Evolutionary conservation across 1,140 invertebrate species (phyloP).

Genomic region (Drosophila mauritiana): DNA sequence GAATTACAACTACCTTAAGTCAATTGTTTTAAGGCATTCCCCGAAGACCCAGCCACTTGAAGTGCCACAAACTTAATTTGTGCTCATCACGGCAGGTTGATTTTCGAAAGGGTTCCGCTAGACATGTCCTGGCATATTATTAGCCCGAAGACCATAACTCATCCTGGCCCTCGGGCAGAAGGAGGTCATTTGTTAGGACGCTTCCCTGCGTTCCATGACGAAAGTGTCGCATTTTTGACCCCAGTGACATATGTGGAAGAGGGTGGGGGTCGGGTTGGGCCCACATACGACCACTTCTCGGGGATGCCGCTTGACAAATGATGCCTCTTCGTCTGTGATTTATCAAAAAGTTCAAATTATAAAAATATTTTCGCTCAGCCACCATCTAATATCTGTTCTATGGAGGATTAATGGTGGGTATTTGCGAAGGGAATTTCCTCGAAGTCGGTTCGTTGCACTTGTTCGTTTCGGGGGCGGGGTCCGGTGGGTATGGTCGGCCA

Average conservation of each 20-base stretch:
- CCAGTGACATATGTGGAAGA: conserved; percentile 55
- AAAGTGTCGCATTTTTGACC: conserved; percentile 73
- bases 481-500: conserved; percentile 1
- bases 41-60: conserved; percentile 13
- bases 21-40: conserved; percentile 44
- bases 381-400: conserved; percentile 47
- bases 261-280: conserved; percentile 1
- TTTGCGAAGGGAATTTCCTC: background rate
- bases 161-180: conserved; percentile 49
- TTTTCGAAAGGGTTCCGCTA: conserved; percentile 53
- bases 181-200: conserved; percentile 69
- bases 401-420: conserved; percentile 61
- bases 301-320: conserved; percentile 70
- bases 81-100: conserved; percentile 14
- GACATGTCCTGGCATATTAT: conserved; percentile 71
- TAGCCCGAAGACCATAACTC: conserved; percentile 55
- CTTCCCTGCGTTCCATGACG: conserved; percentile 55
- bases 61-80: conserved; percentile 37
- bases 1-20: conserved; percentile 16
- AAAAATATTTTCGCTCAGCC: conserved; percentile 56
- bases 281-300: conserved; percentile 4
- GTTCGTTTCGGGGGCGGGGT: background rate
- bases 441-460: conserved; percentile 59
- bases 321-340: conserved; percentile 64
- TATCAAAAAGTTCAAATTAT: conserved; percentile 71